Evolutionary conservation across 2,797 vertebrate species (phyloP).

Genomic region (Sternarchorhynchus goeldii): DNA sequence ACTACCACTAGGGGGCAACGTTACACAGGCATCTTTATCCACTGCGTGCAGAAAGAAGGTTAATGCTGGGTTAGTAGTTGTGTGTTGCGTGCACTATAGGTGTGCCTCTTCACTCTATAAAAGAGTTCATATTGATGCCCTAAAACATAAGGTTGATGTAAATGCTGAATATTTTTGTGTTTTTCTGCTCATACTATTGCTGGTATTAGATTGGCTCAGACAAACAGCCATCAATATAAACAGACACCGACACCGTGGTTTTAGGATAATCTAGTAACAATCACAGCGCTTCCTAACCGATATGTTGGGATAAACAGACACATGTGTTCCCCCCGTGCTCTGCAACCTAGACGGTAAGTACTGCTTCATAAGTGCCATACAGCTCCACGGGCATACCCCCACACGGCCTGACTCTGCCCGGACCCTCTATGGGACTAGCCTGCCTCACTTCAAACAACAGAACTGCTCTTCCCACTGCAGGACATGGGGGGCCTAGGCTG

Average conservation of each 20-base stretch:
- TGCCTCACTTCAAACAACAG: conserved; percentile 1
- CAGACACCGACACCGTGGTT: too few species aligned
- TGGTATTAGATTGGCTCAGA: too few species aligned
- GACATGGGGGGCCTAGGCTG: not conserved
- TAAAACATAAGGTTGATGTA: not conserved
- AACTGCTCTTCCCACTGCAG: conserved; percentile 14
- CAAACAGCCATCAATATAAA: too few species aligned
- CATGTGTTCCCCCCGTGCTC: too few species aligned
- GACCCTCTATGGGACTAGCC: too few species aligned
- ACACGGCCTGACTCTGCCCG: too few species aligned
- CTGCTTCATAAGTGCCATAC: too few species aligned
- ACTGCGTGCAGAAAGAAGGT: not conserved
- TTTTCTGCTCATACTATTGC: not conserved
- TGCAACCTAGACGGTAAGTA: too few species aligned
- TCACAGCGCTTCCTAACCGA: too few species aligned
- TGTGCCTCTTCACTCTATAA: not conserved
- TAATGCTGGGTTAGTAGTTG: not conserved
- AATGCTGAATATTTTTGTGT: not conserved
- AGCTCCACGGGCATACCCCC: too few species aligned
- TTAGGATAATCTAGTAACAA: too few species aligned
- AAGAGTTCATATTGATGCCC: not conserved
- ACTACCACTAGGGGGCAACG: conserved; percentile 72
- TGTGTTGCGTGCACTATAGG: not conserved
- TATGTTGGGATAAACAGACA: too few species aligned
- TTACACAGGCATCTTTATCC: conserved; percentile 15